Evolutionary conservation across 2,113 vertebrate species (phyloP), one percentile per base, ranked within the genome.

Genomic region (Antidorcas marsupialis): DNA sequence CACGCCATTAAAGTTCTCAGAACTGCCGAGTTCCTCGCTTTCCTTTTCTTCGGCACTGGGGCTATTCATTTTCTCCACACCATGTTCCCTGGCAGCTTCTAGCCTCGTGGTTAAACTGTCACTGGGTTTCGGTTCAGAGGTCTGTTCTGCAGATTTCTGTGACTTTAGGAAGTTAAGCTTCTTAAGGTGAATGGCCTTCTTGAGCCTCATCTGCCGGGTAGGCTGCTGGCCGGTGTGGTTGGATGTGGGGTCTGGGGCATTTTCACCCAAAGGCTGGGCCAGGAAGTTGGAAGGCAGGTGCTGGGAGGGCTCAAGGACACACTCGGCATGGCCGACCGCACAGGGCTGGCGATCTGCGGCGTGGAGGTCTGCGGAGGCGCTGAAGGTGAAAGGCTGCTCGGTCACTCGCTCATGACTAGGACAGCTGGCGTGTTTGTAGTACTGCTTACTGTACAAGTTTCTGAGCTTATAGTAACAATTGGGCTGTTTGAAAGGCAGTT

Each of bases 371-470:
- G 98, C 0, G 17, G 98, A 33, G 0, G 98, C 7, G 36, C 60
- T 90, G 90, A 97, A 95, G 14, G 98, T 7, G 90, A 97, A 98
- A 33, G 99, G 98, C 87, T 99, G 99, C 67, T 99, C 99, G 2
- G 96, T 55, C 4, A 52, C 89, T 83, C 95, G 98, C 97, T 98
- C 97, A 0, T 87, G 97, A 64, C 94, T 82, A 59, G 98, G 97
- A 74, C 98, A 98, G 47, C 99, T 57, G 1, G 98, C 99, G 82
- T 99, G 99, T 92, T 99, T 99, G 59, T 99, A 99, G 97, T 99
- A 99, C 96, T 99, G 99, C 95, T 99, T 99, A 78, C 99, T 99
- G 93, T 99, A 99, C 87, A 99, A 99, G 98, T 99, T 99, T 6
- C 99, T 99, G 11, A 99, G 99, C 95, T 99, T 99, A 76, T 99